Base-by-base conservation (phyloP, 2,888 invertebrate species). In the Pseudococcus longispinus region DNA sequence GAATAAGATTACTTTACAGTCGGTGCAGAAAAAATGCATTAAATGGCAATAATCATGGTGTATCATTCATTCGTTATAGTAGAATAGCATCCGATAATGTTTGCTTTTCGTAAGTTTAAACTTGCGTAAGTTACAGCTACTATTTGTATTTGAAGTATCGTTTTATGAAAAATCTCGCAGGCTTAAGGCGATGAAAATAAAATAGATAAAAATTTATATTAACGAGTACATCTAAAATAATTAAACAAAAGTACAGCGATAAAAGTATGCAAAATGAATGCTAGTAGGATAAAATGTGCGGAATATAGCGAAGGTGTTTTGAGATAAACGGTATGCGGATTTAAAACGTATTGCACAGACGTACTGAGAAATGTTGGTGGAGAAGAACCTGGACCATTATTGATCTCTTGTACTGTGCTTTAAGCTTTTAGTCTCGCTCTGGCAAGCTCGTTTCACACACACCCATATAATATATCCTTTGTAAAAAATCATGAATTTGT, bases 371-470 rank as follows among this genome's bases (percentile, higher is more conserved):
- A 55, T 84, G 60, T 46, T 85, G 85, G 85, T 29, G 51, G 70
- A 74, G 70, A 42, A 85, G 74, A 74, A 85, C 74, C 85, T 85
- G 85, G 85, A 85, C 85, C 85, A 85, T 85, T 85, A 85, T 85
- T 85, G 85, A 85, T 85, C 74, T 85, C 65, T 70, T 85, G 85
- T 70, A 85, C 85, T 85, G 85, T 85, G 85, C 85, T 85, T 74
- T 37, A 51, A 85, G 85, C 85, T 85, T 85, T 85, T 74, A 85
- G 85, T 85, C 85, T 65, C 85, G 85, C 85, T 85, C 70, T 85
- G 74, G 85, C 85, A 85, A 85, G 74, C 85, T 85, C 85, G 85
- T 85, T 85, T 85, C 42, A 74, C 85, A 85, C 85, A 85, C 85
- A 85, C 85, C 85, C 85, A 85, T 85, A 80, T 80, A 80, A 80